Evolutionary conservation across 2,797 vertebrate genomes (phyloP).

Genomic region (Silurus aristotelis): DNA sequence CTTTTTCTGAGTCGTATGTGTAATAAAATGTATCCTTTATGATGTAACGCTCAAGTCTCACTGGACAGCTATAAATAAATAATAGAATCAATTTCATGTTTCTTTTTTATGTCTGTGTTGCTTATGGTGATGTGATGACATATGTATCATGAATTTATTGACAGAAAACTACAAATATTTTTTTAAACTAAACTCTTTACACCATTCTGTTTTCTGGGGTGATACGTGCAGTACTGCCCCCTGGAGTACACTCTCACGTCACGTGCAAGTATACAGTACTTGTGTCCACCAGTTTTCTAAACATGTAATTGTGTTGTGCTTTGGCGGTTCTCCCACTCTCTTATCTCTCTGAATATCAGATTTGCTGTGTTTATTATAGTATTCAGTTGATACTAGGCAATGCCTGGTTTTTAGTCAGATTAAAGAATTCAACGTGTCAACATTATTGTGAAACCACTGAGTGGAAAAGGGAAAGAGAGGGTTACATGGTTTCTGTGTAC

Average conservation of each 20-base stretch:
- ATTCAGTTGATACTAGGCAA: background rate
- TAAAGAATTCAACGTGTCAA: background rate
- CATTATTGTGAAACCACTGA: constrained; percentile 6
- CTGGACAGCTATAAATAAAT: background rate
- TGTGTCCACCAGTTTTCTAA: background rate
- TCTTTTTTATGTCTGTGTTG: background rate
- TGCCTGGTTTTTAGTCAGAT: background rate
- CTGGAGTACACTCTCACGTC: background rate
- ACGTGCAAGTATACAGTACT: background rate
- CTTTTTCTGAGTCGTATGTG: background rate
- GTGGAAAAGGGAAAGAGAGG: background rate
- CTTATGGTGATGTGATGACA: background rate
- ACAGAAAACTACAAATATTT: background rate
- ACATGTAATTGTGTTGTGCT: background rate
- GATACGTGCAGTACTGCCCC: background rate
- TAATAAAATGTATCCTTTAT: background rate
- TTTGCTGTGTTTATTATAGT: background rate
- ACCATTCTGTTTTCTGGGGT: background rate
- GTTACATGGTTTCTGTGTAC: background rate
- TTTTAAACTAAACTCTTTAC: background rate
- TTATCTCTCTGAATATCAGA: background rate
- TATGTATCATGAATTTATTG: background rate
- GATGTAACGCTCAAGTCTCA: background rate
- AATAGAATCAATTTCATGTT: background rate
- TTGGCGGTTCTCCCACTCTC: background rate